Percentiles rank a stretch among this genome's conserved stretches.
phyloP scores from a whole-genome alignment of 2,797 vertebrate species.

The Ctenopoma kingsleyae region DNA sequence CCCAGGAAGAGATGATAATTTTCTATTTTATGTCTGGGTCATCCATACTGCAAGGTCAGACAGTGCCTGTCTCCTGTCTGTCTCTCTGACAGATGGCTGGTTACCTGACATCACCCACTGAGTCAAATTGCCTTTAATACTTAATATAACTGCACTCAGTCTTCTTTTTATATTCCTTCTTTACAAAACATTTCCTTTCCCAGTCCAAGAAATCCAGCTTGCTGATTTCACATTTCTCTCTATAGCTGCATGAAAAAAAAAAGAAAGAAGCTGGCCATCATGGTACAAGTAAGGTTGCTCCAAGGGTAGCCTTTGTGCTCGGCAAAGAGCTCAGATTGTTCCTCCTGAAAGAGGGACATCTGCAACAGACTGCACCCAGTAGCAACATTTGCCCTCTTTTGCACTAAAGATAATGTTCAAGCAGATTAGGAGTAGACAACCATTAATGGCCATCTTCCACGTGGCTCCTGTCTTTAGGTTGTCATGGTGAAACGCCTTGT shows the following conservation, averaged over 20 bases:
- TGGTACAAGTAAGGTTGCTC: conserved; percentile 73
- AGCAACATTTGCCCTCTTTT: conserved; percentile 72
- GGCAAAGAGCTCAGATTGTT: conserved; percentile 67
- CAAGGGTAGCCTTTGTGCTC: conserved; percentile 75
- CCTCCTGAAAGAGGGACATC: conserved; percentile 56
- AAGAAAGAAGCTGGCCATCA: conserved; percentile 51
- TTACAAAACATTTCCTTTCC: conserved; percentile 53
- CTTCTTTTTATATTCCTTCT: conserved; percentile 40
- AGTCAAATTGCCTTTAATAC: conserved; percentile 69
- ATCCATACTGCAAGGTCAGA: conserved; percentile 78
- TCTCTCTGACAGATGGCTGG: conserved; percentile 78
- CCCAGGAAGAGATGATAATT: conserved; percentile 61
- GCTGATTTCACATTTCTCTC: conserved; percentile 49
- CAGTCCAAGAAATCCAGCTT: conserved; percentile 55
- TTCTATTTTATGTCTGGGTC: conserved; percentile 66
- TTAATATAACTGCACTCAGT: conserved; percentile 60
- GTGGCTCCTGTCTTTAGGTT: conserved; percentile 58
- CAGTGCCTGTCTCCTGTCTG: conserved; percentile 52
- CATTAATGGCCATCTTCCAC: conserved; percentile 55
- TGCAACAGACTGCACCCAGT: conserved; percentile 58
- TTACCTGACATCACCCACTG: conserved; percentile 78
- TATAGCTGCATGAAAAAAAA: conserved; percentile 28
- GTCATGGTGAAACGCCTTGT: conserved; percentile 59
- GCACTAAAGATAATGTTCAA: conserved; percentile 67
- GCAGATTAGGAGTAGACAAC: conserved; percentile 64